Evolutionary conservation across 2,797 vertebrate species (phyloP).

Genomic region (Artibeus jamaicensis): DNA sequence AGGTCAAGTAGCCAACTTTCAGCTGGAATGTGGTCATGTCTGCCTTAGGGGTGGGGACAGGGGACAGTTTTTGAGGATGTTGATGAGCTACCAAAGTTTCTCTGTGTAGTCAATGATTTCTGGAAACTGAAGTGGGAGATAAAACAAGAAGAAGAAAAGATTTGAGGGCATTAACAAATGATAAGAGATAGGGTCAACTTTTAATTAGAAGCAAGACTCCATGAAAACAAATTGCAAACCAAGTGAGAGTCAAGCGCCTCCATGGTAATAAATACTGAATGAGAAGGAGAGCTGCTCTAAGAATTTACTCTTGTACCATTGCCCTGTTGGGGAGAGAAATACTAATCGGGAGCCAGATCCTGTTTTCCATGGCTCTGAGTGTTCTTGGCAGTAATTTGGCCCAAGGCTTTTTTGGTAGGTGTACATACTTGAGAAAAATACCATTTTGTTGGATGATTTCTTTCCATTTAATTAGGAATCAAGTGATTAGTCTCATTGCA

Average conservation of each 20-base stretch:
- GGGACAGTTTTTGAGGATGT: neutral
- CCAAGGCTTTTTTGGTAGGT: constrained; percentile 50
- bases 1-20: neutral
- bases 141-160: neutral
- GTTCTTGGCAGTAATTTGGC: constrained; percentile 20
- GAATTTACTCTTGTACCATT: neutral
- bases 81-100: neutral
- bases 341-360: constrained; percentile 27
- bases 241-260: constrained; percentile 16
- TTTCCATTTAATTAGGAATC: constrained; percentile 72
- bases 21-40: neutral
- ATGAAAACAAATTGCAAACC: constrained; percentile 29
- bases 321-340: constrained; percentile 21
- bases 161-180: neutral
- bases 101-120: neutral
- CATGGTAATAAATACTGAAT: constrained; percentile 19
- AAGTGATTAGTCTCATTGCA: constrained; percentile 48
- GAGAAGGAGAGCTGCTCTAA: constrained; percentile 1
- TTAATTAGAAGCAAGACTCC: constrained; percentile 26
- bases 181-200: constrained; percentile 40
- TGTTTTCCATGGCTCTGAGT: constrained; percentile 19
- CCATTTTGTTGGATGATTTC: constrained; percentile 39
- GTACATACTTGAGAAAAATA: neutral
- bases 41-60: neutral
- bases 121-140: neutral